phyloP scores from a whole-genome alignment of 2,797 vertebrate species.

The Oreortyx pictus region DNA sequence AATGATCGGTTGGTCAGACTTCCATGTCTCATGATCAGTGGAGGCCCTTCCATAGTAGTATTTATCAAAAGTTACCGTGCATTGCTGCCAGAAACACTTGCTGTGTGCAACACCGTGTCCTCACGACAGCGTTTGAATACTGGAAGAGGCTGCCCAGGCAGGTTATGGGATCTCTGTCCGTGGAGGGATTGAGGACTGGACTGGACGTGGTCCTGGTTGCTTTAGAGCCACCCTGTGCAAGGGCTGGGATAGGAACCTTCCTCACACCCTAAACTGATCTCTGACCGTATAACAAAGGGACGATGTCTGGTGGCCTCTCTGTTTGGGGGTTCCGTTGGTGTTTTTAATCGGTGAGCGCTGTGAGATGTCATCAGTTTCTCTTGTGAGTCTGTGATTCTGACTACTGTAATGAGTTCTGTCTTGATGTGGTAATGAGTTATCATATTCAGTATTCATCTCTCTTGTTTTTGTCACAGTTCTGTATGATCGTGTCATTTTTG shows the following conservation, averaged over 20 bases:
- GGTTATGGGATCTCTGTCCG: background rate
- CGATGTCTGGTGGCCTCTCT: background rate
- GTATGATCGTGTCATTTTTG: conserved; percentile 78
- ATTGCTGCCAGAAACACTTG: background rate
- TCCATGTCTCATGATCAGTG: background rate
- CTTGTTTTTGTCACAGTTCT: conserved; percentile 78
- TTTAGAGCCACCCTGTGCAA: background rate
- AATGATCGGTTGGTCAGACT: conserved; percentile 33
- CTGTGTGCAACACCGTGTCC: fast-evolving
- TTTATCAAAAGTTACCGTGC: background rate
- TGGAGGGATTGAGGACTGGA: background rate
- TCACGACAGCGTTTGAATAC: background rate
- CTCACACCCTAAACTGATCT: background rate
- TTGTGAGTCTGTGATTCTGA: conserved; percentile 54
- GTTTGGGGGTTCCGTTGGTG: background rate
- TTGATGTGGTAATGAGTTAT: conserved; percentile 73
- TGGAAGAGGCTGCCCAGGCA: background rate
- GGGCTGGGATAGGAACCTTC: background rate
- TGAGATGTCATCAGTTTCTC: fast-evolving
- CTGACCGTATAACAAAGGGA: background rate
- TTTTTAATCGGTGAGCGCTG: background rate
- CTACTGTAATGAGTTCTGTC: conserved; percentile 64
- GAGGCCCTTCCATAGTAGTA: background rate
- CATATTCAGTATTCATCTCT: conserved; percentile 81
- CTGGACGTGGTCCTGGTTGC: background rate